Evolutionary conservation across 2,888 invertebrate genomes (phyloP).

Genomic region (Baccha elongata): DNA sequence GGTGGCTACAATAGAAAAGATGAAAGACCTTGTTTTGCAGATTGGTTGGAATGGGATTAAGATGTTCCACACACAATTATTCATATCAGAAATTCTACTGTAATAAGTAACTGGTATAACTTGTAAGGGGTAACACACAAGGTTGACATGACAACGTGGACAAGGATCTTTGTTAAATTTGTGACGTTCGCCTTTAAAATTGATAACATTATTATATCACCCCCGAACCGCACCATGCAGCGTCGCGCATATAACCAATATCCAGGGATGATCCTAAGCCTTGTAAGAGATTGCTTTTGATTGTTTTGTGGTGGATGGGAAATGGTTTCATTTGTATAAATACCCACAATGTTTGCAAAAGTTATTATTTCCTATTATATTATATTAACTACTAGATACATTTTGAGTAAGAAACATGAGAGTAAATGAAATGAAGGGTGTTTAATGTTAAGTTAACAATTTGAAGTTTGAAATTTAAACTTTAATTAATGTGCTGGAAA

Average conservation of each 20-base stretch:
- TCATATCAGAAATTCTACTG: too few relatives aligned
- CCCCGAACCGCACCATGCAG: neutral
- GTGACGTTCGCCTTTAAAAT: constrained; percentile 29
- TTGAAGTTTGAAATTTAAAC: constrained; percentile 31
- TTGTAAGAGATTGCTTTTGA: neutral
- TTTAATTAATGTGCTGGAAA: neutral
- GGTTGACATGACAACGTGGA: constrained; percentile 44
- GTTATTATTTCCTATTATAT: constrained; percentile 15
- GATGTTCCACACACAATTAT: constrained; percentile 42
- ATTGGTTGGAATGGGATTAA: constrained; percentile 55
- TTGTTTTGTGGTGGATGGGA: constrained; percentile 1
- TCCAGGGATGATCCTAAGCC: constrained; percentile 20
- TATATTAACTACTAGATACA: neutral
- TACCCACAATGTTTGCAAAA: constrained; percentile 53
- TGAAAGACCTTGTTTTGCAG: constrained; percentile 50
- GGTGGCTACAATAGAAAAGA: constrained; percentile 27
- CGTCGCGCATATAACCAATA: neutral
- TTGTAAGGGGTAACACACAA: constrained; percentile 26
- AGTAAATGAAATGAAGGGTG: constrained; percentile 6
- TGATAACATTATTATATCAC: constrained; percentile 38
- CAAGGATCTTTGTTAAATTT: constrained; percentile 33
- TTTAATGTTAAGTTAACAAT: neutral
- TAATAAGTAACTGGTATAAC: constrained; percentile 1
- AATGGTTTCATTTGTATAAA: neutral
- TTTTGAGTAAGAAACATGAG: neutral